Conservation (phyloP, 1,140 invertebrate species). For the Pseudomyrmex flavicornis region DNA sequence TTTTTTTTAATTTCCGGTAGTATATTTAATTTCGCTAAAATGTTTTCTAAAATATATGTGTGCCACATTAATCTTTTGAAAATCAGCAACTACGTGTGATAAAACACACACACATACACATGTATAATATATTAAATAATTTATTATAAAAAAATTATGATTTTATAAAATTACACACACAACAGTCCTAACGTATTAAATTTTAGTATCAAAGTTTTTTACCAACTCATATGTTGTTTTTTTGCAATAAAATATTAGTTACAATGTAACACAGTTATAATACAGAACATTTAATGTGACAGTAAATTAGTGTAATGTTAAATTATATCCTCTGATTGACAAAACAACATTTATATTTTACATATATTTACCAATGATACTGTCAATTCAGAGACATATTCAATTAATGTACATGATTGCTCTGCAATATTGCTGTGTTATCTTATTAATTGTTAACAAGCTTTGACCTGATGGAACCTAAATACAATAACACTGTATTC, state of each 20-base stretch:
- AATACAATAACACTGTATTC: background rate
- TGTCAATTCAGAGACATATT: background rate
- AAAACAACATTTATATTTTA: slow-evolving; percentile 40
- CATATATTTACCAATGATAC: background rate
- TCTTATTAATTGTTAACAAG: slow-evolving; percentile 22
- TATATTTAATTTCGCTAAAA: too few relatives aligned
- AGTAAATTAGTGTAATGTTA: slow-evolving; percentile 19
- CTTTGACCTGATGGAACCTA: background rate
- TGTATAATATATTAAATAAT: slow-evolving; percentile 3
- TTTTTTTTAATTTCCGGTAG: background rate
- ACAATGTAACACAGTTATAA: background rate
- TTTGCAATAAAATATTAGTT: background rate
- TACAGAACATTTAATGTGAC: background rate
- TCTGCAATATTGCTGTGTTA: background rate
- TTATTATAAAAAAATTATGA: background rate
- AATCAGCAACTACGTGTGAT: background rate
- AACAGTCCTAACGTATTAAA: background rate
- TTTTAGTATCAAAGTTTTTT: background rate
- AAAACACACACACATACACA: background rate
- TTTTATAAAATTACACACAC: background rate
- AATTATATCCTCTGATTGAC: background rate
- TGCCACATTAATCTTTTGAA: too few relatives aligned
- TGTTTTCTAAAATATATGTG: too few relatives aligned
- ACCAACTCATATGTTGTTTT: too few relatives aligned
- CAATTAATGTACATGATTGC: slow-evolving; percentile 31